A percentile compares a stretch with the other conserved stretches of the same genome.
phyloP scores from a whole-genome alignment of 2,113 vertebrate species.

The Oryzias melastigma region DNA sequence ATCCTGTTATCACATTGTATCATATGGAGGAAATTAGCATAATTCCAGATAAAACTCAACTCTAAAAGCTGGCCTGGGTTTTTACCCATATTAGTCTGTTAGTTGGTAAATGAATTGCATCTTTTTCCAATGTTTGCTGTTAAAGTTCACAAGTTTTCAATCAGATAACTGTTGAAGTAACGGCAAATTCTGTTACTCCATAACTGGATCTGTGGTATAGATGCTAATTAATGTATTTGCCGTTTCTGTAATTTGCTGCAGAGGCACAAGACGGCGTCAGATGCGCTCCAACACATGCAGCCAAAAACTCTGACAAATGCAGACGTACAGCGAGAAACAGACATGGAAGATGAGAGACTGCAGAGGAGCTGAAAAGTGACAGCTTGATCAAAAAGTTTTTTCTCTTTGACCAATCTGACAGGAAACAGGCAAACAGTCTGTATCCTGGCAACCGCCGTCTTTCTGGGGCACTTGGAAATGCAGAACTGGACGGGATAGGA shows the following conservation, averaged over 20 bases:
- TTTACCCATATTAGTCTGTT: background rate
- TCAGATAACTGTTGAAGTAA: background rate
- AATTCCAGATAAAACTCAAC: too few species aligned
- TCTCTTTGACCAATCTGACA: conserved; percentile 56
- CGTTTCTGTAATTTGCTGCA: conserved; percentile 41
- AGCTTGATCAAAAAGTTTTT: conserved; percentile 60
- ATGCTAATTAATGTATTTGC: conserved; percentile 55
- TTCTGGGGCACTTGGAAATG: conserved; percentile 46
- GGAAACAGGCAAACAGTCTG: conserved; percentile 56
- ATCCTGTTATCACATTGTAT: too few species aligned
- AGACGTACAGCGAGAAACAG: conserved; percentile 5
- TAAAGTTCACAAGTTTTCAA: background rate
- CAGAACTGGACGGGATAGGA: conserved; percentile 54
- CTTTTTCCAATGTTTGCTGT: background rate
- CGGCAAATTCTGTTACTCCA: background rate
- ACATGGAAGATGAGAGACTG: conserved; percentile 26
- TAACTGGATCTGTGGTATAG: background rate
- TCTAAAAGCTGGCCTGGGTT: background rate
- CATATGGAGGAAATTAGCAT: too few species aligned
- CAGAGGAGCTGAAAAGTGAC: conserved; percentile 40
- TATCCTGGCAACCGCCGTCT: conserved; percentile 65
- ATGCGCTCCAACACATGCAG: conserved; percentile 22
- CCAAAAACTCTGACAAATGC: background rate
- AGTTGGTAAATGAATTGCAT: background rate
- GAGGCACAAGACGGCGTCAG: conserved; percentile 1